Evolutionary conservation across 2,797 vertebrate species (phyloP).

Genomic region (Apogon hyalosoma): DNA sequence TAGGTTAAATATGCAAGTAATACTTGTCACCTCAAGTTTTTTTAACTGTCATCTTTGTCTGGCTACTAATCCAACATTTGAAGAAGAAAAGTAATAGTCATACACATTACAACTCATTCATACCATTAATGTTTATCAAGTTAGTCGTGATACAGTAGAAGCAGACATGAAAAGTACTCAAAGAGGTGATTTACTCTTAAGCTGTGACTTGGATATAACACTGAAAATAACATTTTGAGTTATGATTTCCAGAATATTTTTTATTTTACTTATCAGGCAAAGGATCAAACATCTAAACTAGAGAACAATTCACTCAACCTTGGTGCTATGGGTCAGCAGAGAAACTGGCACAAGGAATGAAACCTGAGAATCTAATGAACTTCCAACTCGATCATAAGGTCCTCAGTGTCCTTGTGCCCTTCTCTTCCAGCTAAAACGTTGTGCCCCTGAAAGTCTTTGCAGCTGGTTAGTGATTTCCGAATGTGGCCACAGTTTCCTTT

Average conservation of each 20-base stretch:
- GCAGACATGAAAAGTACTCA: no score
- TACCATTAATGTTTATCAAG: no score
- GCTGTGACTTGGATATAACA: no score
- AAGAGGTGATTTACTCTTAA: no score
- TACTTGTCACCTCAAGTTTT: neutral
- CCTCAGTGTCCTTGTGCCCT: slow-evolving; percentile 66
- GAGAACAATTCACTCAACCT: slow-evolving; percentile 11
- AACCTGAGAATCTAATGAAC: slow-evolving; percentile 66
- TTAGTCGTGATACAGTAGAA: no score
- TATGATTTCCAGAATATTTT: neutral
- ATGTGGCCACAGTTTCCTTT: slow-evolving; percentile 42
- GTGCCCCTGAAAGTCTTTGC: slow-evolving; percentile 49
- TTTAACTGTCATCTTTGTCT: neutral
- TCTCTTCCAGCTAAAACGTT: slow-evolving; percentile 53
- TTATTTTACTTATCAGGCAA: neutral
- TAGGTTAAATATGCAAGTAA: neutral
- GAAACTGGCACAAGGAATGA: slow-evolving; percentile 49
- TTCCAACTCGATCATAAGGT: slow-evolving; percentile 40
- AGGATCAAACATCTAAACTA: neutral
- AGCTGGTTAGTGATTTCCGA: slow-evolving; percentile 80
- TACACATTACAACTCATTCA: no score
- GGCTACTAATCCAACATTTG: neutral
- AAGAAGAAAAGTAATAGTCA: neutral
- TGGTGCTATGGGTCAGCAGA: slow-evolving; percentile 33
- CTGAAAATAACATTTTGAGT: no score